Evolutionary conservation across 2,113 vertebrate species (phyloP).

Genomic region (Chelonoidis abingdonii): DNA sequence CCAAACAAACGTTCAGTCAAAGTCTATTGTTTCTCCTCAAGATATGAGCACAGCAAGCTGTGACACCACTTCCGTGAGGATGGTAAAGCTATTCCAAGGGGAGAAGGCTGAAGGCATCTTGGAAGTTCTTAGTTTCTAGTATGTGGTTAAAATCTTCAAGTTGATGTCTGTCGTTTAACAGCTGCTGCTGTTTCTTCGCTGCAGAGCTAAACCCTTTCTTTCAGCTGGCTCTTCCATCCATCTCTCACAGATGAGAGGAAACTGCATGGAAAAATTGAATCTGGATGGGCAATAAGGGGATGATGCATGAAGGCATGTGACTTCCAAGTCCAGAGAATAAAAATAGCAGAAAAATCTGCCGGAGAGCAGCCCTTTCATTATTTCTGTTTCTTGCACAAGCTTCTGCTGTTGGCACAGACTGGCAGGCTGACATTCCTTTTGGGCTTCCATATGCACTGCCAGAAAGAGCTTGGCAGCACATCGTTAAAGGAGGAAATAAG

Average conservation of each 20-base stretch:
- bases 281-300: slow-evolving; percentile 20
- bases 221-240: not conserved
- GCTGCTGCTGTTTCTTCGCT: slow-evolving; percentile 25
- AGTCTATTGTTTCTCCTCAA: not conserved
- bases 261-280: slow-evolving; percentile 46
- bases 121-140: not conserved
- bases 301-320: slow-evolving; percentile 16
- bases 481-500: not conserved
- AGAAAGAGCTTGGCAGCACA: not conserved
- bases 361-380: slow-evolving; percentile 18
- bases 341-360: slow-evolving; percentile 53
- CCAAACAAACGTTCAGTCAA: not conserved
- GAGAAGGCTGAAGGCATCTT: not conserved
- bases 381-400: slow-evolving; percentile 12
- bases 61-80: not conserved
- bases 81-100: not conserved
- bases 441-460: not conserved
- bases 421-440: not conserved
- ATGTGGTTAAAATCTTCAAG: not conserved
- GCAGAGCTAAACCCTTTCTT: not conserved
- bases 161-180: not conserved
- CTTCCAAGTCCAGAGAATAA: slow-evolving; percentile 16
- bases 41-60: fast-evolving
- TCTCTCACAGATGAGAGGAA: slow-evolving; percentile 2
- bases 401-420: slow-evolving; percentile 16